phyloP scores from a whole-genome alignment of 2,113 vertebrate species.

The Albula glossodonta region DNA sequence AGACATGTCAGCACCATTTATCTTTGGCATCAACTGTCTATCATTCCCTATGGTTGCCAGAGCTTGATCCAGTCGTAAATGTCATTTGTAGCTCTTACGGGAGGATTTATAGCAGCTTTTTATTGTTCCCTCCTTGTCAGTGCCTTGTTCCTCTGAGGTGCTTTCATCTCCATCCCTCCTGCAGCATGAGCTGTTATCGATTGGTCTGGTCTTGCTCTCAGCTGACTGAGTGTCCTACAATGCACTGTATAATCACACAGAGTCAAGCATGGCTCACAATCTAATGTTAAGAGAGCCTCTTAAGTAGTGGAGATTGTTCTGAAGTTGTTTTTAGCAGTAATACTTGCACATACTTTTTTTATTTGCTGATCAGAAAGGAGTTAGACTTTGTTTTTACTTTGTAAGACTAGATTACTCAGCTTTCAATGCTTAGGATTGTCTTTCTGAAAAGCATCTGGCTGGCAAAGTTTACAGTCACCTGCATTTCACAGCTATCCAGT shows the following conservation, averaged over 20 bases:
- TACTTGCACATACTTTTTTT: background rate
- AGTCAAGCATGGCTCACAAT: background rate
- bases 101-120: background rate
- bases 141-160: background rate
- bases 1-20: background rate
- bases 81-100: background rate
- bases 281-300: background rate
- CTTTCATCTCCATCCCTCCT: background rate
- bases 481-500: no score
- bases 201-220: background rate
- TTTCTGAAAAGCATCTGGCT: background rate
- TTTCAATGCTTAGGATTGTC: background rate
- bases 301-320: background rate
- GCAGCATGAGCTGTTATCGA: background rate
- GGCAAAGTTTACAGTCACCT: background rate
- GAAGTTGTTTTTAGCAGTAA: background rate
- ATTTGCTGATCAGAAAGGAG: background rate
- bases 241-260: background rate
- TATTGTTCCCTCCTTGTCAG: background rate
- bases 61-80: background rate
- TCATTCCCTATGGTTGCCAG: background rate
- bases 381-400: no score
- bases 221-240: background rate
- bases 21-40: background rate
- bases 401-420: background rate